phyloP scores from a whole-genome alignment of 2,888 invertebrate genomes.

The Monochamus alternatus region DNA sequence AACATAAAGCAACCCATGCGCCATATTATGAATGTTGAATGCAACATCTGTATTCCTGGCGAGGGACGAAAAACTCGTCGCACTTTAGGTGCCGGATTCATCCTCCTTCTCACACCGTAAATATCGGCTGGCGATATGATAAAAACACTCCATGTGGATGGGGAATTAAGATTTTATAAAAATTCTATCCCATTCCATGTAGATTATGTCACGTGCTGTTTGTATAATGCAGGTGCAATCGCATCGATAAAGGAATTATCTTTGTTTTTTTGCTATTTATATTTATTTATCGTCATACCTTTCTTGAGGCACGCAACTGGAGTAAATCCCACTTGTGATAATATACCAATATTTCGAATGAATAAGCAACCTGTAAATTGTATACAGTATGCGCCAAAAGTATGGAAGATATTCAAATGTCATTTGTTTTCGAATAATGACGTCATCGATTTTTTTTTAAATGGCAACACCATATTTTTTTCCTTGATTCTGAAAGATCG shows the following conservation, averaged over 20 bases:
- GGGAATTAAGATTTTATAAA: constrained; percentile 65
- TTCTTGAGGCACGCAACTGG: not conserved
- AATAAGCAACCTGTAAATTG: no score
- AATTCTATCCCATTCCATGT: constrained; percentile 27
- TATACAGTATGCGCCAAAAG: not conserved
- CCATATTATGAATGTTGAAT: constrained; percentile 70
- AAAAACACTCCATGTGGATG: constrained; percentile 61
- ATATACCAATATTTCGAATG: not conserved
- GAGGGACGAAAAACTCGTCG: constrained; percentile 59
- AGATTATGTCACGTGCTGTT: constrained; percentile 50
- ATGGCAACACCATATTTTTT: no score
- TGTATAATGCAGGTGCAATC: constrained; percentile 42
- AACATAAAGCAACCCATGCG: constrained; percentile 65
- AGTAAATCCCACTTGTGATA: not conserved
- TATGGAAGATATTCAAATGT: no score
- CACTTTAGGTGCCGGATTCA: constrained; percentile 62
- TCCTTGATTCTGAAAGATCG: no score
- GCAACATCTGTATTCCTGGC: constrained; percentile 69
- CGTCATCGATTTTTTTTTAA: no score
- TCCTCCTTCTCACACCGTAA: constrained; percentile 62
- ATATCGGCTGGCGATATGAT: constrained; percentile 61
- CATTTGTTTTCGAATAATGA: no score
- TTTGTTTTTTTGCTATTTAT: constrained; percentile 31
- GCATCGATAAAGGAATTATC: constrained; percentile 46
- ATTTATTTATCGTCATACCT: constrained; percentile 10